A percentile compares a stretch with the other conserved stretches of the same genome.
phyloP scores from a whole-genome alignment of 2,888 invertebrate species.

The Chouioia cunea region DNA sequence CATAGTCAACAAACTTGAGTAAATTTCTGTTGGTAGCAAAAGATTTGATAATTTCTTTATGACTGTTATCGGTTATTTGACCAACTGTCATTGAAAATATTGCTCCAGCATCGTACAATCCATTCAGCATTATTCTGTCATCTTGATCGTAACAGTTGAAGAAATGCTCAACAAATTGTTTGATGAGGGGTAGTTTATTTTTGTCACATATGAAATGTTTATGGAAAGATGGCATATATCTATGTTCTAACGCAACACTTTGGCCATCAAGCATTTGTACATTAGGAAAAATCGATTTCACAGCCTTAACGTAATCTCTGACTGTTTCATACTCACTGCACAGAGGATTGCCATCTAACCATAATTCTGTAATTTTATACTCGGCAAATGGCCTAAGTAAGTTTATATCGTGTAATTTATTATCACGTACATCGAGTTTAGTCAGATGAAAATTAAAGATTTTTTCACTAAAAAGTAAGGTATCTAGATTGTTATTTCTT shows the following conservation, averaged over 20 bases:
- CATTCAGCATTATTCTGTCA: slow-evolving; percentile 61
- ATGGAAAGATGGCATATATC: slow-evolving; percentile 54
- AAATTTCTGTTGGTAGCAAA: slow-evolving; percentile 63
- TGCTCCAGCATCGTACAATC: slow-evolving; percentile 62
- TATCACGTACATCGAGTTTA: slow-evolving; percentile 61
- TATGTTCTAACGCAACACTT: slow-evolving; percentile 58
- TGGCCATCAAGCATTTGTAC: slow-evolving; percentile 62
- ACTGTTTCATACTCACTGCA: slow-evolving; percentile 55
- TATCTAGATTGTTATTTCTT: slow-evolving; percentile 57
- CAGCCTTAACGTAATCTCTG: slow-evolving; percentile 60
- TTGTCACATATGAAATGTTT: slow-evolving; percentile 58
- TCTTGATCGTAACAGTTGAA: slow-evolving; percentile 64
- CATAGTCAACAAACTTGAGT: slow-evolving; percentile 65
- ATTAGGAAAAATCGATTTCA: slow-evolving; percentile 60
- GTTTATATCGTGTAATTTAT: slow-evolving; percentile 57
- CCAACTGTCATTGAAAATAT: slow-evolving; percentile 65
- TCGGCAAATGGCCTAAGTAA: slow-evolving; percentile 60
- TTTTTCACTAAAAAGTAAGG: slow-evolving; percentile 57
- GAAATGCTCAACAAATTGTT: slow-evolving; percentile 63
- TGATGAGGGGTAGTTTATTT: slow-evolving; percentile 55
- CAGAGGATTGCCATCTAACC: slow-evolving; percentile 65
- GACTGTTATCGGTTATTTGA: slow-evolving; percentile 54
- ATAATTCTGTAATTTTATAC: slow-evolving; percentile 62
- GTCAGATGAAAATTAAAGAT: slow-evolving; percentile 58
- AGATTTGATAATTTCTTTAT: slow-evolving; percentile 60